Conservation (phyloP, 30 jellyfish, hydroid and myxozoan genomes). For the Aurelia coerulea region DNA sequence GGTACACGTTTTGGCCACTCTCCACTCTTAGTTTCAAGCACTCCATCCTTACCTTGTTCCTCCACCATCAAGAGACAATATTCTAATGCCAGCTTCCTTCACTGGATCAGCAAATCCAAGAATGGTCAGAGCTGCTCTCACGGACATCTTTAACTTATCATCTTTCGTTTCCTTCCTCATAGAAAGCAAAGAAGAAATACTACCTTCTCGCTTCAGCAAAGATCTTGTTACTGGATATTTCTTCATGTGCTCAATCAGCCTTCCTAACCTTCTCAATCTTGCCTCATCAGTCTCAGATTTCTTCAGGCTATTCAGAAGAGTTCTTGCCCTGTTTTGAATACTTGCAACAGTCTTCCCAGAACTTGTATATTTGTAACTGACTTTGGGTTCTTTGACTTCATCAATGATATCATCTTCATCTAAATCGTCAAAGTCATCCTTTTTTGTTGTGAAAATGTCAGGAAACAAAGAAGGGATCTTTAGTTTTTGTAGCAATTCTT, state of each 20-base stretch:
- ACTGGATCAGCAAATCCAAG: slow-evolving; percentile 83
- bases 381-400: neutral
- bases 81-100: slow-evolving; percentile 69
- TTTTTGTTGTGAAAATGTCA: neutral
- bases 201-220: slow-evolving; percentile 65
- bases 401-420: neutral
- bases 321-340: slow-evolving; percentile 64
- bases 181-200: slow-evolving; percentile 29
- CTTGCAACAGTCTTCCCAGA: slow-evolving; percentile 75
- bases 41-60: slow-evolving; percentile 69
- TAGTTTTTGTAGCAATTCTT: slow-evolving; percentile 9
- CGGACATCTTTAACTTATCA: slow-evolving; percentile 30
- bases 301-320: slow-evolving; percentile 30
- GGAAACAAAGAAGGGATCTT: slow-evolving; percentile 1
- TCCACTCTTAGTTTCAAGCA: too few species aligned
- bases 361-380: slow-evolving; percentile 6
- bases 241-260: slow-evolving; percentile 55
- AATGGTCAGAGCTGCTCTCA: slow-evolving; percentile 58
- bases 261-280: slow-evolving; percentile 23
- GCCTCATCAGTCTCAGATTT: slow-evolving; percentile 27
- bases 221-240: slow-evolving; percentile 68
- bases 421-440: neutral
- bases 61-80: slow-evolving; percentile 83
- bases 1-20: too few species aligned
- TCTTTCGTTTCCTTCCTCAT: slow-evolving; percentile 44